Percentiles rank a stretch among this genome's conserved stretches.
These are phyloP conservation scores for Dicerorhinus sumatrensis DNA, from an alignment of 2,113 vertebrate genomes.

Conservation along the genomic window DNA sequence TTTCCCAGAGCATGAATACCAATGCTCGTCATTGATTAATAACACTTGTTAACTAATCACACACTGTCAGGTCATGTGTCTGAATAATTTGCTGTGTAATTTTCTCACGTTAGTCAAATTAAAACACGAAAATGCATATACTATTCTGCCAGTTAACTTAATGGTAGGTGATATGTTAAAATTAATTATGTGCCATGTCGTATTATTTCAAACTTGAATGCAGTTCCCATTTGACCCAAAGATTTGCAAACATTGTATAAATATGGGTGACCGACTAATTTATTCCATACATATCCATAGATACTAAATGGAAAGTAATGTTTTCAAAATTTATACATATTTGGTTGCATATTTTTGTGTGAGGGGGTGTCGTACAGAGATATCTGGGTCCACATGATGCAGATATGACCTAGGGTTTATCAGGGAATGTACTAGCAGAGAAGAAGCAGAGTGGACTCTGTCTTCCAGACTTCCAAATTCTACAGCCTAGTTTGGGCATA, in stretches of 20 bases:
- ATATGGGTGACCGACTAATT: neutral
- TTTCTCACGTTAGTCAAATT: constrained; percentile 60
- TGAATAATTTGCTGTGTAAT: constrained; percentile 62
- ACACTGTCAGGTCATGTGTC: constrained; percentile 13
- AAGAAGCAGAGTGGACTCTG: neutral
- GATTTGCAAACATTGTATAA: constrained; percentile 47
- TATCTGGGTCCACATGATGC: neutral
- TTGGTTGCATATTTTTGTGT: neutral
- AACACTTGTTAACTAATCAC: constrained; percentile 70
- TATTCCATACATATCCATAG: neutral
- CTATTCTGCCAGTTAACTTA: constrained; percentile 1
- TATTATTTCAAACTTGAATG: constrained; percentile 56
- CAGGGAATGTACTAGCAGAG: neutral
- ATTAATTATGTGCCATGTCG: constrained; percentile 53
- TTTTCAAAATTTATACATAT: neutral
- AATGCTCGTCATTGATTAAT: neutral
- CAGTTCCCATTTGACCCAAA: constrained; percentile 47
- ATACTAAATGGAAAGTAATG: neutral
- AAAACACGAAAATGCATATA: constrained; percentile 50
- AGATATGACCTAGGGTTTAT: neutral
- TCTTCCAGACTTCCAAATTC: neutral
- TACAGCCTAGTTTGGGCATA: fast-evolving
- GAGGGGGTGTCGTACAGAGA: neutral
- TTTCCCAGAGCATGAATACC: constrained; percentile 55
- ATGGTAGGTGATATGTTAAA: constrained; percentile 64